Evolutionary conservation across 2,113 vertebrate genomes (phyloP), one percentile per base, ranked within the genome.

Genomic region (Gnathonemus longibarbis): DNA sequence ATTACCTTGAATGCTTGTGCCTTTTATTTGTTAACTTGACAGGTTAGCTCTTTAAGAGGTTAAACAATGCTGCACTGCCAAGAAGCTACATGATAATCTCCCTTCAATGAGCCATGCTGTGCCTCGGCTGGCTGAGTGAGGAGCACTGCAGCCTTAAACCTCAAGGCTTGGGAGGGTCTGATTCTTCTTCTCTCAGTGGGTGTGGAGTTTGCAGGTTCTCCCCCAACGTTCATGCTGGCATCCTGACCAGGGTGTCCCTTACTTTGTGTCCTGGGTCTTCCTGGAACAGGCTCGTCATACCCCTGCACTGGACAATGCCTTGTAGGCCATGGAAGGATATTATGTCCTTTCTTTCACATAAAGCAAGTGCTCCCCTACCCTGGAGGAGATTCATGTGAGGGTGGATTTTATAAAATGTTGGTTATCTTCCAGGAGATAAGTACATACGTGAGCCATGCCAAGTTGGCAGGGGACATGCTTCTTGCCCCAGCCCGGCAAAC

Each of bases 351-450:
- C 35, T 39, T 35, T 39, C 13, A 17, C 66, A 35, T 77, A 80
- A 42, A 42, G 5, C 13, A 17, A 39, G 6, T 80, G 17, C 74
- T 56, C 50, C 49, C 48, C n/a, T 17, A 19, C 15, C 15, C 85
- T 87, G 21, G 46, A 35, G 50, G 50, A 13, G 19, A 53, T 42
- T 50, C 15, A 13, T 53, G 17, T 21, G 31, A 39, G 50, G 31
- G 31, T 53, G 27, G 31, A 42, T 89, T 52, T 74, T 53, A 80
- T 42, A 45, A 62, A 62, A 39, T 0, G 89, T 90, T 90, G 91
- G 91, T 92, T 91, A 49, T 87, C 15, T 88, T 92, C 50, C 84
- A 89, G 45, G 91, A 85, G 91, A 92, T 86, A 91, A 94, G 93
- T 50, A 92, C 83, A 87, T 53, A 39, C 58, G 66, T 13, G 8